Evolutionary conservation across 2,888 invertebrate genomes (phyloP).

Genomic region (Pachydiplax longipennis): DNA sequence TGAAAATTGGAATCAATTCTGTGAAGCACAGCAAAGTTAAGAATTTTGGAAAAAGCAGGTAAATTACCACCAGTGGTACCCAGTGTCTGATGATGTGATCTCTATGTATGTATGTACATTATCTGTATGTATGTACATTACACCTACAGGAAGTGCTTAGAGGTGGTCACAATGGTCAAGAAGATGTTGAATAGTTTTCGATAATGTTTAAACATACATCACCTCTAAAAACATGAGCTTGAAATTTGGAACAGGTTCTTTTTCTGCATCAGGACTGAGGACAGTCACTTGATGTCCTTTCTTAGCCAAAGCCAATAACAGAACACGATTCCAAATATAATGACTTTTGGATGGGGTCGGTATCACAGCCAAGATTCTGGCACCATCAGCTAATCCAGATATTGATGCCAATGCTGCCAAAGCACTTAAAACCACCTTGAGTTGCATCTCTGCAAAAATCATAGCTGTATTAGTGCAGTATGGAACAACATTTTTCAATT

Average conservation of each 20-base stretch:
- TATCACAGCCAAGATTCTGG: constrained; percentile 27
- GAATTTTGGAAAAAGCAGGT: no score
- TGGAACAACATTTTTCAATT: no score
- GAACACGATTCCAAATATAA: constrained; percentile 4
- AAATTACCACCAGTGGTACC: no score
- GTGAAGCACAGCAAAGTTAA: no score
- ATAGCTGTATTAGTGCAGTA: not conserved
- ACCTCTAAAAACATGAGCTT: constrained; percentile 48
- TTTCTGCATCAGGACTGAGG: constrained; percentile 48
- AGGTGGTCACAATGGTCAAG: no score
- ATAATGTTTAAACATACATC: constrained; percentile 20
- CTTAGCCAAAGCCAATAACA: constrained; percentile 4
- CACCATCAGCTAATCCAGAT: not conserved
- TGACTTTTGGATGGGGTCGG: constrained; percentile 25
- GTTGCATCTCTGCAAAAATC: not conserved
- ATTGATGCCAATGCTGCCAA: not conserved
- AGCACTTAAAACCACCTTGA: not conserved
- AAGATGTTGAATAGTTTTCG: no score
- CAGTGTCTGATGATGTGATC: no score
- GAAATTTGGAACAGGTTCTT: constrained; percentile 45
- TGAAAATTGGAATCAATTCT: no score
- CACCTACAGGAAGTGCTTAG: no score
- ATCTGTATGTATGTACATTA: no score
- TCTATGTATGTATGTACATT: no score
- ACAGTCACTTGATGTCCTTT: constrained; percentile 48